Evolutionary conservation across 2,888 invertebrate genomes (phyloP).

Genomic region (Hermaeophaga mercurialis): DNA sequence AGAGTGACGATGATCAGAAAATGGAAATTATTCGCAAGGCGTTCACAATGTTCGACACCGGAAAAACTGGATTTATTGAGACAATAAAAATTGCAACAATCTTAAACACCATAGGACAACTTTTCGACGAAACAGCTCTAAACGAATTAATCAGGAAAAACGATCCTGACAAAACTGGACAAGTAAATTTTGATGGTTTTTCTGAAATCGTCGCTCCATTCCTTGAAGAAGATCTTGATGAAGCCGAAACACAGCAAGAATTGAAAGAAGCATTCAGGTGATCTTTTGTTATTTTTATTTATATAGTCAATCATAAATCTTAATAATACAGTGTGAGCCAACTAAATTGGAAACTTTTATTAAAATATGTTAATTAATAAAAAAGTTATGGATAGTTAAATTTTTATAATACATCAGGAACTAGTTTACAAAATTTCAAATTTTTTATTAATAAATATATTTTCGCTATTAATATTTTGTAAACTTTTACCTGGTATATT

Average conservation of each 20-base stretch:
- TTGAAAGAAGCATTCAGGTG: conserved; percentile 94
- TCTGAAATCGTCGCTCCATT: conserved; percentile 91
- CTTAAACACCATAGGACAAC: conserved; percentile 92
- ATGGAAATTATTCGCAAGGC: conserved; percentile 92
- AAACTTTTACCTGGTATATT: too few relatives aligned
- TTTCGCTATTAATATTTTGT: too few relatives aligned
- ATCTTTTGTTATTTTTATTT: background rate
- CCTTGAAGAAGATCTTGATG: conserved; percentile 93
- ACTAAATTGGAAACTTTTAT: too few relatives aligned
- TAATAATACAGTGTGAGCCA: too few relatives aligned
- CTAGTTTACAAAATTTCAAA: too few relatives aligned
- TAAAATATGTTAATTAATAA: too few relatives aligned
- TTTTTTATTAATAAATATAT: too few relatives aligned
- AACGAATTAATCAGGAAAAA: conserved; percentile 88
- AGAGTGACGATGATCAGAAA: conserved; percentile 71
- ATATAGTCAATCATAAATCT: too few relatives aligned
- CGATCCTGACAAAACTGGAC: conserved; percentile 89
- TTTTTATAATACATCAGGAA: too few relatives aligned
- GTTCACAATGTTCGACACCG: conserved; percentile 96
- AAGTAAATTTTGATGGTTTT: conserved; percentile 94
- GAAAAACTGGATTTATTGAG: conserved; percentile 90
- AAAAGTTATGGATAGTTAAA: too few relatives aligned
- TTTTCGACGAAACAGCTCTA: conserved; percentile 90
- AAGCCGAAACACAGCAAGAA: conserved; percentile 96
- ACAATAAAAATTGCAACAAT: conserved; percentile 90